Percentiles rank a stretch among this genome's conserved stretches.
These are phyloP conservation scores for Zoroaster sp. DNA, from an alignment of 53 echinoderm and acorn worm genomes.

Conservation along the genomic window DNA sequence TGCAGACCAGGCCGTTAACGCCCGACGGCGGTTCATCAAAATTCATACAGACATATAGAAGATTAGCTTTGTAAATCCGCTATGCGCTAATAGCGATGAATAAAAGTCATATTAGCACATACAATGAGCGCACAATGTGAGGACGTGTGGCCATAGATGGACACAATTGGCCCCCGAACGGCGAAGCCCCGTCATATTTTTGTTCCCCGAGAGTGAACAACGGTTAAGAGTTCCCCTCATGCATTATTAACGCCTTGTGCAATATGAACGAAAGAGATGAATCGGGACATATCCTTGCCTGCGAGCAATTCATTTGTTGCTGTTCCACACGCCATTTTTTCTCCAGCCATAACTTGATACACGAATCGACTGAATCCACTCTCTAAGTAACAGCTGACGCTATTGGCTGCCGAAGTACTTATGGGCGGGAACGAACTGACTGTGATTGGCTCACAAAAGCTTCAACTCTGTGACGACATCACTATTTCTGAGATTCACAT, in stretches of 20 bases:
- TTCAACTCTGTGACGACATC: conserved; percentile 31
- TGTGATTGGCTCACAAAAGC: conserved; percentile 3
- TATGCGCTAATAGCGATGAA: conserved; percentile 60
- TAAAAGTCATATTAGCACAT: conserved; percentile 62
- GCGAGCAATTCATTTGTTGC: conserved; percentile 26
- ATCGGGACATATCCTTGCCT: conserved; percentile 18
- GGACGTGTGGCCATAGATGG: conserved; percentile 35
- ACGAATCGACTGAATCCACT: not conserved
- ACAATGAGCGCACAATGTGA: conserved; percentile 55
- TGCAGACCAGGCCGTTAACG: not conserved
- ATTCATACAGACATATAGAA: conserved; percentile 51
- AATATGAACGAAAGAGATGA: not conserved
- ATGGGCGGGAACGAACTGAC: conserved; percentile 4
- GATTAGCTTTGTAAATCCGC: conserved; percentile 60
- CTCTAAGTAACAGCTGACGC: not conserved
- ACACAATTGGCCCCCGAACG: conserved; percentile 44
- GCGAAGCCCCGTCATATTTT: conserved; percentile 15
- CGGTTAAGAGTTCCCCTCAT: conserved; percentile 21
- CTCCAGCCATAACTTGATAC: not conserved
- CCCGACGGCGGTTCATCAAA: conserved; percentile 52
- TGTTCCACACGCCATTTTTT: not conserved
- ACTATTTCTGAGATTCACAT: not conserved
- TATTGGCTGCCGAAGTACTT: conserved; percentile 25
- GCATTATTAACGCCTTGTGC: conserved; percentile 58
- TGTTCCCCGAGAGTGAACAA: conserved; percentile 17